Percentiles rank a stretch among this genome's conserved stretches.
phyloP scores from a whole-genome alignment of 2,888 invertebrate species.

The Thyatira batis region DNA sequence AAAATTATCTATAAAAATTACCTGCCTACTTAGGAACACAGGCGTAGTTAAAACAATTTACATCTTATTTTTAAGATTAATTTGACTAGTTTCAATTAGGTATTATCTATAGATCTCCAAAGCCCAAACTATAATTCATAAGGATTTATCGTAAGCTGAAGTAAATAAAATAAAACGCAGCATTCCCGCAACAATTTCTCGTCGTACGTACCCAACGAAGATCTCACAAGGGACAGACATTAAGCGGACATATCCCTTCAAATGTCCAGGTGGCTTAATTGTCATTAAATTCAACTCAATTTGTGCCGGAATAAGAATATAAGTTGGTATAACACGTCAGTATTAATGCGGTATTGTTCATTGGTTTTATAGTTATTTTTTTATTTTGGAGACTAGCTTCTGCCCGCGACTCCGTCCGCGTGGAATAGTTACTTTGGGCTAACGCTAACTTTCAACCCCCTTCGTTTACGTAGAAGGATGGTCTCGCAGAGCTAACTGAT shows the following conservation, averaged over 20 bases:
- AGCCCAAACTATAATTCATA: neutral
- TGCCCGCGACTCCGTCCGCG: too few species aligned
- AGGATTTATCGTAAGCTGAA: neutral
- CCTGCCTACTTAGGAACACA: too few species aligned
- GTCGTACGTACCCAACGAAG: slow-evolving; percentile 32
- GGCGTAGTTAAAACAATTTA: too few species aligned
- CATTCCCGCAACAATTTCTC: slow-evolving; percentile 1
- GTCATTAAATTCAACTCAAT: slow-evolving; percentile 64
- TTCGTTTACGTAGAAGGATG: too few species aligned
- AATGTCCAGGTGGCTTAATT: slow-evolving; percentile 47
- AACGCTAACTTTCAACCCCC: too few species aligned
- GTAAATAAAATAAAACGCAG: slow-evolving; percentile 1
- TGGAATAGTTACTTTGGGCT: too few species aligned
- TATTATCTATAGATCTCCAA: too few species aligned
- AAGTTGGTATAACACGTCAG: slow-evolving; percentile 42
- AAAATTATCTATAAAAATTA: too few species aligned
- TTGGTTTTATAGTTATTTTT: slow-evolving; percentile 13
- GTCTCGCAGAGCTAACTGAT: too few species aligned
- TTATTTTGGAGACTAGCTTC: slow-evolving; percentile 20
- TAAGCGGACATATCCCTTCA: slow-evolving; percentile 55
- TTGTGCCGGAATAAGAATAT: slow-evolving; percentile 43
- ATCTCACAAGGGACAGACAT: slow-evolving; percentile 52
- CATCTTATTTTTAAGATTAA: too few species aligned
- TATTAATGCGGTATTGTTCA: slow-evolving; percentile 35
- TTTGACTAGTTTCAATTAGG: too few species aligned